Conservation (phyloP, 2,888 invertebrate species). For the Microctonus hyperodae region DNA sequence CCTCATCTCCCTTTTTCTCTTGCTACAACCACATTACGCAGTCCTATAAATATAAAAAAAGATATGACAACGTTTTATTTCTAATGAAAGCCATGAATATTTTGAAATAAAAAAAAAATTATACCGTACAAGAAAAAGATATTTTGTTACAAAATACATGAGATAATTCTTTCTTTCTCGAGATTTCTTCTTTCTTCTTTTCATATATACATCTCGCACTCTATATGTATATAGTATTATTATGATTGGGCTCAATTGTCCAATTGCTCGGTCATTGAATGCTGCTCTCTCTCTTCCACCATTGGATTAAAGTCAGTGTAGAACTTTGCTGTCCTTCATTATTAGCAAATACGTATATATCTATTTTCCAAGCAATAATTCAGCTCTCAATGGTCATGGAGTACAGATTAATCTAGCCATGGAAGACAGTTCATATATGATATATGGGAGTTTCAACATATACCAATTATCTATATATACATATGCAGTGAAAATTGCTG, state of each 20-base stretch:
- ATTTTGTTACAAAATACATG: background rate
- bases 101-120: background rate
- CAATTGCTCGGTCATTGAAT: conserved; percentile 63
- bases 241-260: conserved; percentile 63
- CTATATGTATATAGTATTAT: conserved; percentile 47
- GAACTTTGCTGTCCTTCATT: conserved; percentile 39
- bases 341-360: conserved; percentile 49
- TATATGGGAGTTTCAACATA: background rate
- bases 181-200: background rate
- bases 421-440: too few relatives aligned
- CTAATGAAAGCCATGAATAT: background rate
- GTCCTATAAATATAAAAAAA: background rate
- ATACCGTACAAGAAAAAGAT: background rate
- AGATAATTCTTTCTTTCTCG: conserved; percentile 5
- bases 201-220: conserved; percentile 18
- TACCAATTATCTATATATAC: too few relatives aligned
- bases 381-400: conserved; percentile 4
- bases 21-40: conserved; percentile 6
- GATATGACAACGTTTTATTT: background rate
- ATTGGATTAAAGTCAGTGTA: background rate
- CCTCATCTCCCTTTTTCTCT: background rate
- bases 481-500: conserved; percentile 17
- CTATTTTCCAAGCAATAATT: conserved; percentile 16
- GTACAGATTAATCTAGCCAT: background rate
- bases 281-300: conserved; percentile 37